Evolutionary conservation across 2,888 invertebrate species (phyloP).

Genomic region (Pterostichus niger): DNA sequence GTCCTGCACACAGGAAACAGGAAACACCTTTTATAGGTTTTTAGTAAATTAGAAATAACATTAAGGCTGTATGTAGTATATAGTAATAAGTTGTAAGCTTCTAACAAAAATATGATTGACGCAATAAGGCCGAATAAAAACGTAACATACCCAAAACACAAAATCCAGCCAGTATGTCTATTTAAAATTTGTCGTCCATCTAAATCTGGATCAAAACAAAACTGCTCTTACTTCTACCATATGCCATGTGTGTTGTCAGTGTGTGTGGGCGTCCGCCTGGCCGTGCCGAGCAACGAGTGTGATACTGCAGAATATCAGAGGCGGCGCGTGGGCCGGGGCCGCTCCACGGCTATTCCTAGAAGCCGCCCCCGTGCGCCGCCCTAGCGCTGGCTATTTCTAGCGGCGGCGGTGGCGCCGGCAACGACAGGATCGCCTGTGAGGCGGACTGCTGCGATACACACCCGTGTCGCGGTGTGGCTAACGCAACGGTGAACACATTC

Average conservation of each 20-base stretch:
- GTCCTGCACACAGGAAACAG: too few species aligned
- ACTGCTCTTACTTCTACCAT: conserved; percentile 13
- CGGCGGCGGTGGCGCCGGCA: background rate
- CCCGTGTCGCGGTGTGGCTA: background rate
- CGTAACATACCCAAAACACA: background rate
- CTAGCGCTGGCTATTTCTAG: conserved; percentile 69
- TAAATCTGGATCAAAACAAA: conserved; percentile 45
- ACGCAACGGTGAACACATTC: too few species aligned
- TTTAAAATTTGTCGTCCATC: conserved; percentile 44
- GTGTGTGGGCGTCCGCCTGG: conserved; percentile 8
- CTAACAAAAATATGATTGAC: too few species aligned
- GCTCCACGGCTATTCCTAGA: conserved; percentile 69
- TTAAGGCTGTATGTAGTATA: too few species aligned
- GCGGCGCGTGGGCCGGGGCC: conserved; percentile 52
- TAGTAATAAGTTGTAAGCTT: too few species aligned
- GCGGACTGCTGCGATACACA: background rate
- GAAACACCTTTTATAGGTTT: too few species aligned
- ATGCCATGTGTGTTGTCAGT: conserved; percentile 13
- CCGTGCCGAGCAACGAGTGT: conserved; percentile 24
- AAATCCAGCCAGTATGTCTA: conserved; percentile 1
- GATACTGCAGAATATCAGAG: conserved; percentile 62
- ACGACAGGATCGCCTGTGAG: background rate
- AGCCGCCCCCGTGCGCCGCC: conserved; percentile 68
- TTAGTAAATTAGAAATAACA: too few species aligned
- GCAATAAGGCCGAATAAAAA: background rate